A percentile compares a stretch with the other conserved stretches of the same genome.
These are phyloP conservation scores for Tetraneura akinire DNA, from an alignment of 1,140 invertebrate genomes.

Conservation along the genomic window DNA sequence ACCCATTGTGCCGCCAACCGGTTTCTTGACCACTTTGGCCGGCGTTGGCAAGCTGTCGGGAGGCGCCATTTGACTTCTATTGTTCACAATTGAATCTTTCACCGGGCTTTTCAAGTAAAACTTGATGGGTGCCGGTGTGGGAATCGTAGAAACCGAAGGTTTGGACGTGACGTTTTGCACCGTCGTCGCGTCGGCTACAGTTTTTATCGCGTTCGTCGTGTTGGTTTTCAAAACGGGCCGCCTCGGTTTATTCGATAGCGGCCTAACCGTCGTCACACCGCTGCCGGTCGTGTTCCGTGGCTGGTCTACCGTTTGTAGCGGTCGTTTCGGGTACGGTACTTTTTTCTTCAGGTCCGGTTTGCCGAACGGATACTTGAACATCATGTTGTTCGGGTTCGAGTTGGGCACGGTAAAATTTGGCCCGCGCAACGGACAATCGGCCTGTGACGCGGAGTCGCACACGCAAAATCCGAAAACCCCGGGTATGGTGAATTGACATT, in stretches of 20 bases:
- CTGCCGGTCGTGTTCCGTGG: neutral
- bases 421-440: neutral
- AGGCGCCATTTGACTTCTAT: slow-evolving; percentile 17
- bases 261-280: neutral
- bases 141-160: neutral
- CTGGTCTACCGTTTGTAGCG: neutral
- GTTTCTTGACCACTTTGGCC: slow-evolving; percentile 10
- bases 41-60: neutral
- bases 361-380: slow-evolving; percentile 24
- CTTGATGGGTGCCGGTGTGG: slow-evolving; percentile 1
- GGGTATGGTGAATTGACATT: slow-evolving; percentile 85
- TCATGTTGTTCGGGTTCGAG: neutral
- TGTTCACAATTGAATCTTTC: slow-evolving; percentile 28
- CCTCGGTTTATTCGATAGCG: neutral
- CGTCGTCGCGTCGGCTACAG: neutral
- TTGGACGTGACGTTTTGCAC: neutral
- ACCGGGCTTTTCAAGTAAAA: slow-evolving; percentile 6
- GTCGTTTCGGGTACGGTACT: slow-evolving; percentile 14
- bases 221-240: slow-evolving; percentile 16
- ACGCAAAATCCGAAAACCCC: slow-evolving; percentile 85
- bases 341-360: slow-evolving; percentile 30
- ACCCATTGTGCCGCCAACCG: neutral
- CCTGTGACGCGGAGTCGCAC: slow-evolving; percentile 63
- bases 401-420: neutral
- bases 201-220: neutral